These are phyloP conservation scores for Drosophila siamana DNA, from an alignment of 2,888 invertebrate genomes.

Conservation along the genomic window DNA sequence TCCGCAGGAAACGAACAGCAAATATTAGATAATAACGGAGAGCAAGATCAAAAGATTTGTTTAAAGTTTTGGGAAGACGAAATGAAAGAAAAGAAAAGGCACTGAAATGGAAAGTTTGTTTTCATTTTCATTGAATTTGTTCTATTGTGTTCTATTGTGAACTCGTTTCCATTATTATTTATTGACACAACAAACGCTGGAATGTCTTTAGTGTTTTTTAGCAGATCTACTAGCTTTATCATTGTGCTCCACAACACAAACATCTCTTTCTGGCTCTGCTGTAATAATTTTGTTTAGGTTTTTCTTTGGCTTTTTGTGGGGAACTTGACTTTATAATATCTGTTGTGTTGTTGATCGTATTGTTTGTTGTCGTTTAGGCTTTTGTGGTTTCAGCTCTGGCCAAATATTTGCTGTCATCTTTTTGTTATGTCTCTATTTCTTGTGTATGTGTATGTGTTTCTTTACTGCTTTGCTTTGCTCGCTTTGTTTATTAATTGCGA, in stretches of 20 bases:
- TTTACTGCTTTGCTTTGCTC: slow-evolving; percentile 23
- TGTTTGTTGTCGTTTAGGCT: slow-evolving; percentile 32
- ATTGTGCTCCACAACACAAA: slow-evolving; percentile 15
- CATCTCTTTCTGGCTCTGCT: slow-evolving; percentile 12
- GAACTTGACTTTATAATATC: slow-evolving; percentile 31
- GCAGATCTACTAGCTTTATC: slow-evolving; percentile 52
- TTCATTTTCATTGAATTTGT: slow-evolving; percentile 44
- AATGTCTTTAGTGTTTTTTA: slow-evolving; percentile 24
- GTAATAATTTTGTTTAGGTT: slow-evolving; percentile 19
- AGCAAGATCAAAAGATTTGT: slow-evolving; percentile 8
- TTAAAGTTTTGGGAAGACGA: background rate
- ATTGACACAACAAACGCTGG: slow-evolving; percentile 11
- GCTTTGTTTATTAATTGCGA: slow-evolving; percentile 64
- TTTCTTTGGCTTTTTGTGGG: slow-evolving; percentile 29
- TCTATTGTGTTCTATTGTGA: slow-evolving; percentile 40
- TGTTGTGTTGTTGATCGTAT: slow-evolving; percentile 11
- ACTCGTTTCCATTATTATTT: slow-evolving; percentile 10
- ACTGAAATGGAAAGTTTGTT: slow-evolving; percentile 48
- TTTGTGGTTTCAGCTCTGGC: slow-evolving; percentile 41
- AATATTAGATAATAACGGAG: slow-evolving; percentile 15
- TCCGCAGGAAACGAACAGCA: slow-evolving; percentile 28
- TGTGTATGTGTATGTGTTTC: slow-evolving; percentile 9
- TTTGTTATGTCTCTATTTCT: slow-evolving; percentile 25
- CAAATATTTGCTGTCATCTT: slow-evolving; percentile 71
- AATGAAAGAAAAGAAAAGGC: background rate